phyloP scores from a whole-genome alignment of 2,797 vertebrate species.

The Iguana delicatissima region DNA sequence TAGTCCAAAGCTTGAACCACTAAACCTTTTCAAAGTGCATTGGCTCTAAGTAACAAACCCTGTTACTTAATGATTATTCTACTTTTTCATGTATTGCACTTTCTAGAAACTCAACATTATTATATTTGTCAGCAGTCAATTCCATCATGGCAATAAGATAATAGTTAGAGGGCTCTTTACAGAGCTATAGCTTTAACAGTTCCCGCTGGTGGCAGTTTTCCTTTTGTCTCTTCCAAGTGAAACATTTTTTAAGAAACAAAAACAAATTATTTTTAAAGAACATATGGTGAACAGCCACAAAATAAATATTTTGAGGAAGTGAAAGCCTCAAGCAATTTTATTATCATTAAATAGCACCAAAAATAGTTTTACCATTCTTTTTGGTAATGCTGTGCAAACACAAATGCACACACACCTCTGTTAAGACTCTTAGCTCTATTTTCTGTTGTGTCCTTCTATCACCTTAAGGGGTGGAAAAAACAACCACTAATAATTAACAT shows the following conservation, averaged over 20 bases:
- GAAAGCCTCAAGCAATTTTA: constrained; percentile 48
- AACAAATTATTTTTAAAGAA: constrained; percentile 53
- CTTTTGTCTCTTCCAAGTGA: constrained; percentile 55
- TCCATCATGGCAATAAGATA: constrained; percentile 34
- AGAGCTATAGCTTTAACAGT: constrained; percentile 38
- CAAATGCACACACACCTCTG: background rate
- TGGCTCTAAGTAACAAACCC: background rate
- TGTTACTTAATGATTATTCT: constrained; percentile 3
- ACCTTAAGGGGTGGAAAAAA: constrained; percentile 41
- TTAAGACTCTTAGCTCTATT: constrained; percentile 29
- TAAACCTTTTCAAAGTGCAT: too few species aligned
- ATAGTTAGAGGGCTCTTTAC: constrained; percentile 37
- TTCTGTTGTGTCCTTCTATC: constrained; percentile 32
- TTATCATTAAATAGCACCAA: constrained; percentile 48
- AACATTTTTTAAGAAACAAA: constrained; percentile 50
- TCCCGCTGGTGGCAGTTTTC: constrained; percentile 53
- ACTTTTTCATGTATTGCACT: background rate
- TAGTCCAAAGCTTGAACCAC: too few species aligned
- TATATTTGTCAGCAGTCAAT: constrained; percentile 43
- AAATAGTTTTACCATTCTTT: constrained; percentile 42
- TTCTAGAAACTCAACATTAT: constrained; percentile 26
- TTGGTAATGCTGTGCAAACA: constrained; percentile 32
- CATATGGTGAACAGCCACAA: constrained; percentile 39
- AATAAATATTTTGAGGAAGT: constrained; percentile 44
- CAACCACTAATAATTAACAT: constrained; percentile 53